Conservation (phyloP, 2,888 invertebrate species). For the Thereva unica region DNA sequence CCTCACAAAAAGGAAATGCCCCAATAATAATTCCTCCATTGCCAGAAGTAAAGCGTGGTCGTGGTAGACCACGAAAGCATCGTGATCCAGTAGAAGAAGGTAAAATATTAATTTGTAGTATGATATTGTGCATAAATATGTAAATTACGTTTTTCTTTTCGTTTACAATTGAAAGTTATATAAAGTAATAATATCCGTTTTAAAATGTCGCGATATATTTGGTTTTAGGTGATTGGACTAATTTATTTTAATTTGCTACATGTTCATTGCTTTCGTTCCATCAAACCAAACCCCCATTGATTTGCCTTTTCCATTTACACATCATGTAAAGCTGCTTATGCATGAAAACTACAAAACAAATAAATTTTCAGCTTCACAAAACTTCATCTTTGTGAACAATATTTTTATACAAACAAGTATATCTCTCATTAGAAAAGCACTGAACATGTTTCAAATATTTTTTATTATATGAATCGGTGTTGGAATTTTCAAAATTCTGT, state of each 20-base stretch:
- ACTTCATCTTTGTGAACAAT: not conserved
- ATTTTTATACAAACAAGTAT: not conserved
- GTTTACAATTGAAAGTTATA: not conserved
- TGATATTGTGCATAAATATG: not conserved
- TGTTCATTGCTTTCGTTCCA: conserved; percentile 33
- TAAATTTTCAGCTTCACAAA: not conserved
- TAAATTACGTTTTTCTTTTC: conserved; percentile 1
- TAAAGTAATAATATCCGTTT: too few species aligned
- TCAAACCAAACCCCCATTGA: not conserved
- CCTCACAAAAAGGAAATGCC: conserved; percentile 40
- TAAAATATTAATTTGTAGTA: conserved; percentile 44
- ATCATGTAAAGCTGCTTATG: not conserved
- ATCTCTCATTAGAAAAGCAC: conserved; percentile 25
- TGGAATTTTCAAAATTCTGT: not conserved
- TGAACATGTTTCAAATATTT: conserved; percentile 25
- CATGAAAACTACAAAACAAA: not conserved
- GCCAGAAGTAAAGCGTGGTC: conserved; percentile 57
- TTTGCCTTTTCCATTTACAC: not conserved
- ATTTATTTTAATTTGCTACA: conserved; percentile 17
- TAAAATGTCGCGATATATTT: too few species aligned
- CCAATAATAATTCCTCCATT: conserved; percentile 47
- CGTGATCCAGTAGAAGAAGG: conserved; percentile 57
- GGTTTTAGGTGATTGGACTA: not conserved
- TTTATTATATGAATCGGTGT: too few species aligned
- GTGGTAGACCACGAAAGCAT: conserved; percentile 57